Conservation (phyloP, 2,797 vertebrate genomes). For the Macroramphosus scolopax region DNA sequence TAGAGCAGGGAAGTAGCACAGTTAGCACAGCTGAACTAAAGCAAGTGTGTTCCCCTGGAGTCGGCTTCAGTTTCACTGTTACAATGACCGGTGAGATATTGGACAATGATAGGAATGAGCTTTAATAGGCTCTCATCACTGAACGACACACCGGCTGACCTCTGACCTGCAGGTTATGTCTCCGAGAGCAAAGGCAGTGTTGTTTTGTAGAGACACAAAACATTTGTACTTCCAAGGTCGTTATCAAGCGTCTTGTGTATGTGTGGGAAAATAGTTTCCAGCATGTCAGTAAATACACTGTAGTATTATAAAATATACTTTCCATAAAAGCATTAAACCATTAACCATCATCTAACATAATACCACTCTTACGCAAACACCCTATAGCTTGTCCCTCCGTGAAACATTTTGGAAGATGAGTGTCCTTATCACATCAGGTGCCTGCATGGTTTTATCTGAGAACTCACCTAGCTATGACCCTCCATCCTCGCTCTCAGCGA, state of each 20-base stretch:
- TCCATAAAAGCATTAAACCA: too few relatives aligned
- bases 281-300: too few relatives aligned
- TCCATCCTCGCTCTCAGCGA: neutral
- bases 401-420: too few relatives aligned
- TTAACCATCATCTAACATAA: constrained; percentile 22
- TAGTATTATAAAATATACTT: too few relatives aligned
- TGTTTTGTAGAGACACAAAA: constrained; percentile 14
- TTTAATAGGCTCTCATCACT: constrained; percentile 10
- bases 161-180: constrained; percentile 8
- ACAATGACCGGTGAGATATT: constrained; percentile 37
- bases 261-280: neutral
- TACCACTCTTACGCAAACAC: constrained; percentile 22
- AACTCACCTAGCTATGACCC: constrained; percentile 26
- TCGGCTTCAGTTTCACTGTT: constrained; percentile 28
- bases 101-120: constrained; percentile 2
- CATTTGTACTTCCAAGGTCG: too few relatives aligned
- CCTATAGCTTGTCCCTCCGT: constrained; percentile 6
- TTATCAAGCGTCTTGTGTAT: too few relatives aligned
- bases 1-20: constrained; percentile 74
- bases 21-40: constrained; percentile 52
- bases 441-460: constrained; percentile 8
- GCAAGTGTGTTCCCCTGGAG: constrained; percentile 34
- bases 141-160: neutral
- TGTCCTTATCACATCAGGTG: constrained; percentile 21
- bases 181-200: neutral